Conservation (phyloP, 2,113 vertebrate genomes). For the Edolisoma coerulescens region DNA sequence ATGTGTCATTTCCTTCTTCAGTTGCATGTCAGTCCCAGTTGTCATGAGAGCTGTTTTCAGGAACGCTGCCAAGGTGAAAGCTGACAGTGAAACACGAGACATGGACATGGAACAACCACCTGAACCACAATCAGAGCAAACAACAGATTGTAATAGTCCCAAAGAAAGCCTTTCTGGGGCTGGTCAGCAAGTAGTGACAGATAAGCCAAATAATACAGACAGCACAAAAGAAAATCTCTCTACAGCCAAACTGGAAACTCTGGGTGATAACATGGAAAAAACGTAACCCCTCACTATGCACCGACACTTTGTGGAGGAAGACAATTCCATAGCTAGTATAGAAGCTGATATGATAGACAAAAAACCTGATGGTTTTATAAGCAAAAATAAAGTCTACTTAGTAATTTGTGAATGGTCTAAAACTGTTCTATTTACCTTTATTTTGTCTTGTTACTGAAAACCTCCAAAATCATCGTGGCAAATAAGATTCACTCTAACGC, state of each 20-base stretch:
- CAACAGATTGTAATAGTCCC: not conserved
- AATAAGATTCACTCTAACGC: not conserved
- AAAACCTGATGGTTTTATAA: not conserved
- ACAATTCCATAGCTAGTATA: not conserved
- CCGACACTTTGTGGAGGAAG: not conserved
- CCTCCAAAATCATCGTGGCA: accelerated
- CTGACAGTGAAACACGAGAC: not conserved
- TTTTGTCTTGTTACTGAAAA: not conserved
- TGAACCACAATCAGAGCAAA: not conserved
- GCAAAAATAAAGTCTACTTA: not conserved
- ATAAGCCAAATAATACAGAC: not conserved
- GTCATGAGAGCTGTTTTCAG: conserved; percentile 74
- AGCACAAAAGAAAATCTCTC: not conserved
- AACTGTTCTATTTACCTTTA: not conserved
- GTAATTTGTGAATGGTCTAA: not conserved
- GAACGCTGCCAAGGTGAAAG: conserved; percentile 33
- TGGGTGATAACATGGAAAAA: not conserved
- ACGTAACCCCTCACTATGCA: not conserved
- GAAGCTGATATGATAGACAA: not conserved
- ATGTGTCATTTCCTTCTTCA: conserved; percentile 21
- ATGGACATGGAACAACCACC: not conserved
- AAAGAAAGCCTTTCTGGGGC: not conserved
- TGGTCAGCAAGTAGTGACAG: not conserved
- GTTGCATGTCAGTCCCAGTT: conserved; percentile 81
- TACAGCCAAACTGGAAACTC: not conserved